Percentiles rank a stretch among this genome's conserved stretches.
phyloP scores from a whole-genome alignment of 2,888 invertebrate genomes.

The Catocala nupta region DNA sequence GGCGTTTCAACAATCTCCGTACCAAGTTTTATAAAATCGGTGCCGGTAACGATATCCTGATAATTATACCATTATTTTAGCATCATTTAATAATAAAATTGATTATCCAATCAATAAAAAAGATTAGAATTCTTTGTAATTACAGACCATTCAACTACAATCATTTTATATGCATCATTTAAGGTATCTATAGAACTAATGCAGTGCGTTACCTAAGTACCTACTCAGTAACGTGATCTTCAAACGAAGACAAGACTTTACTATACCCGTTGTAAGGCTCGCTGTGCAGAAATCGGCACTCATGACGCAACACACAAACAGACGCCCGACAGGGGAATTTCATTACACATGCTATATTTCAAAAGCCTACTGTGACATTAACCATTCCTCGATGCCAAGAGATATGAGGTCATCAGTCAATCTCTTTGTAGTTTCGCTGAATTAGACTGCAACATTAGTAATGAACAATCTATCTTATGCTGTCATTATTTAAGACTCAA shows the following conservation, averaged over 20 bases:
- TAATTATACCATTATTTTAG: too few species aligned
- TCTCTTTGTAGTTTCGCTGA: constrained; percentile 62
- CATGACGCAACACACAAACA: constrained; percentile 49
- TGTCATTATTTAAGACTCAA: constrained; percentile 12
- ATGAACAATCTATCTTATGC: constrained; percentile 22
- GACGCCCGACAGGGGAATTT: constrained; percentile 60
- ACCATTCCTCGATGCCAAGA: constrained; percentile 74
- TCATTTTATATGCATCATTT: too few species aligned
- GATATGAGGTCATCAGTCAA: constrained; percentile 79
- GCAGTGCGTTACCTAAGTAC: too few species aligned
- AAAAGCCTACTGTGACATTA: constrained; percentile 75
- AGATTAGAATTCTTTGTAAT: too few species aligned
- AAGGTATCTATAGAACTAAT: too few species aligned
- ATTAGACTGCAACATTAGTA: constrained; percentile 51
- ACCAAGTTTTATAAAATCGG: too few species aligned
- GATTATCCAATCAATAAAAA: too few species aligned
- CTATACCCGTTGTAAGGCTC: constrained; percentile 46
- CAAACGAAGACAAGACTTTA: constrained; percentile 59
- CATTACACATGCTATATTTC: constrained; percentile 72
- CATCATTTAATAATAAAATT: too few species aligned
- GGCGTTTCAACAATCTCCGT: too few species aligned
- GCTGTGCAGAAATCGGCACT: constrained; percentile 58
- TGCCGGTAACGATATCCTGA: too few species aligned
- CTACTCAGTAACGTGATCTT: constrained; percentile 39
- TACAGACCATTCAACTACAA: too few species aligned